Evolutionary conservation across 2,888 invertebrate species (phyloP), one percentile per base, ranked within the genome.

Genomic region (Brenthis hecate): DNA sequence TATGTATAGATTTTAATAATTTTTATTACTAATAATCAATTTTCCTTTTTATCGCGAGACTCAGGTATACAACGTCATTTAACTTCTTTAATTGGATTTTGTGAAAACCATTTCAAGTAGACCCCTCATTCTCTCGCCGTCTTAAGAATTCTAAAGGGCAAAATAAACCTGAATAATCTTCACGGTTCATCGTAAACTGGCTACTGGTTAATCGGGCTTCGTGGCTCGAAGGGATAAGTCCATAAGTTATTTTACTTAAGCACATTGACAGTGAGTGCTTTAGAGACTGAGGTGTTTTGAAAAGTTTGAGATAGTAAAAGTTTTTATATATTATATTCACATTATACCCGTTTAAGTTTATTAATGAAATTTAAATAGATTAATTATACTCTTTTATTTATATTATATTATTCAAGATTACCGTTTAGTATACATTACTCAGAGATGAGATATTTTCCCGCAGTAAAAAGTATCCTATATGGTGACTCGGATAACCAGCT

Each of bases 191-290:
- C 14, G 58, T 67, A 69, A 61, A 65, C n/a, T 68, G 69, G 77
- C 55, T 56, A 66, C 54, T 36, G 71, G 71, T 71, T 76, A 71
- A 76, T 74, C 72, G 66, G 66, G 66, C 68, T 70, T 70, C 36
- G 71, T 70, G 71, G 58, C 70, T 71, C 53, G 68, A 50, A 62
- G 71, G 73, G 72, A 75, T 74, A 76, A 75, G 74, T 66, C 66
- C 68, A 57, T 74, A 74, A 74, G 73, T 74, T 74, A 73, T 73
- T 74, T 71, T 72, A 72, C 66, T 69, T 74, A 72, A 73, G 74
- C 60, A 72, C 66, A 63, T 71, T 70, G 69, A 68, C 71, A 56
- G 51, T 60, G 60, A 56, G 36, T 43, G 36, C 36, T 43, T 43
- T 43, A 0, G 36, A 53, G 19, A 53, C 6, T 51, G 60, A 16